Conservation (phyloP, 2,888 invertebrate genomes). For the Nemotelus nigrinus region DNA sequence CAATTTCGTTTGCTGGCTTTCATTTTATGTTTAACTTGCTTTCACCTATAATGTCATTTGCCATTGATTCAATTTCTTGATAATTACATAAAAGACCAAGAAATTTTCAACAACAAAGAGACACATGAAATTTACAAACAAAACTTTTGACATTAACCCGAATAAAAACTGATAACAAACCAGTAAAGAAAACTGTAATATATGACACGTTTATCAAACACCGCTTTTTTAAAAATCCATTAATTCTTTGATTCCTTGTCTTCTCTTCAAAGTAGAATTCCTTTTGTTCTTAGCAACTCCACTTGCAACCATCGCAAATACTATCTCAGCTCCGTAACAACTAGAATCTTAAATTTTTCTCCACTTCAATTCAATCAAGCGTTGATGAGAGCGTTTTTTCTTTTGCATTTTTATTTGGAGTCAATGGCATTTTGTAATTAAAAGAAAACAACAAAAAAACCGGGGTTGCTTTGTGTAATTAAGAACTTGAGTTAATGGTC, state of each 20-base stretch:
- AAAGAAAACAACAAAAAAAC: slow-evolving; percentile 18
- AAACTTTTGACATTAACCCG: neutral
- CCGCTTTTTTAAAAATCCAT: neutral
- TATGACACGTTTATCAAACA: neutral
- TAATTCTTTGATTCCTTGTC: slow-evolving; percentile 1
- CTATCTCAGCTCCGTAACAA: neutral
- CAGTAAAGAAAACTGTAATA: neutral
- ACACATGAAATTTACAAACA: too few species aligned
- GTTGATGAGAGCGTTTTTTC: neutral
- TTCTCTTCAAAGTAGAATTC: neutral
- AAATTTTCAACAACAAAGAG: too few species aligned
- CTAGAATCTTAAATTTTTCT: slow-evolving; percentile 1
- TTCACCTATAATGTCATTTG: too few species aligned
- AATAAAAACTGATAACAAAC: neutral
- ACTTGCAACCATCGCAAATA: neutral
- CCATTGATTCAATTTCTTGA: too few species aligned
- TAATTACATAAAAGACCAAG: too few species aligned
- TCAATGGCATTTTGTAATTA: slow-evolving; percentile 15
- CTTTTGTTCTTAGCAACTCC: neutral
- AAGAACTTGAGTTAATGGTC: slow-evolving; percentile 16
- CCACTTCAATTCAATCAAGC: neutral
- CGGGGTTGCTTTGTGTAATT: slow-evolving; percentile 24
- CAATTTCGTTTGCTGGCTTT: too few species aligned
- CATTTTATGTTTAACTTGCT: too few species aligned
- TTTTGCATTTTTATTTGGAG: slow-evolving; percentile 9